Evolutionary conservation across 1,140 invertebrate genomes (phyloP), one percentile per base, ranked within the genome.

Genomic region (Vollenhovia emeryi): DNA sequence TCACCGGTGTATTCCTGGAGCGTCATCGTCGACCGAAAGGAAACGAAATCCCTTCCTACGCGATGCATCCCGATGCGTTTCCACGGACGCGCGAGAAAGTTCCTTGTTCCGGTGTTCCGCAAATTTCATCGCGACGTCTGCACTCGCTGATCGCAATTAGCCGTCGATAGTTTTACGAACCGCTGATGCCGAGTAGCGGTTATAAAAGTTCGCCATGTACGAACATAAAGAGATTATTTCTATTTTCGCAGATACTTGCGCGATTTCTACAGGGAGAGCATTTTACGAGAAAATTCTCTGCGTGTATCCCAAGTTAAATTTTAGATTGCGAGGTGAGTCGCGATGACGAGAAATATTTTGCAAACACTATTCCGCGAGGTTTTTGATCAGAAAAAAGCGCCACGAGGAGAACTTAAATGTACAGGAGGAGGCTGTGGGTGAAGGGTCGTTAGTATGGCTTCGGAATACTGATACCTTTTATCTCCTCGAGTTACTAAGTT

Each of bases 401-500:
- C 50, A 57, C 30, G 3, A 30, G 13, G n/a, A 36, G 18, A 64
- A 40, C 33, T 40, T 64, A 40, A 64, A 13, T 40, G 30, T n/a
- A 60, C 84, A 89, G 60, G 76, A 87, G 85, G 82, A 74, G 86
- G 60, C 76, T 92, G 71, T 86, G 89, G 60, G 79, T 86, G 85
- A 84, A 74, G 86, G 60, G 90, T 92, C 86, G 85, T 88, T 87
- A 57, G 75, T 79, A 84, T 86, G 43, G 85, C 86, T 86, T 88
- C 84, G 76, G 85, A 84, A 83, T 74, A 87, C 71, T 75, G 87
- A 84, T 78, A 89, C 73, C 87, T 92, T 76, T 92, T 93, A 93
- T 93, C 89, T 92, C 79, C 82, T 90, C 86, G 83, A 92, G 87
- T 92, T 92, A 89, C 86, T 89, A 91, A 92, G 82, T 92, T 92